A percentile compares a stretch with the other conserved stretches of the same genome.
Conservation (phyloP, 35 echinoderm and acorn worm genomes). For the Hemicentrotus pulcherrimus region DNA sequence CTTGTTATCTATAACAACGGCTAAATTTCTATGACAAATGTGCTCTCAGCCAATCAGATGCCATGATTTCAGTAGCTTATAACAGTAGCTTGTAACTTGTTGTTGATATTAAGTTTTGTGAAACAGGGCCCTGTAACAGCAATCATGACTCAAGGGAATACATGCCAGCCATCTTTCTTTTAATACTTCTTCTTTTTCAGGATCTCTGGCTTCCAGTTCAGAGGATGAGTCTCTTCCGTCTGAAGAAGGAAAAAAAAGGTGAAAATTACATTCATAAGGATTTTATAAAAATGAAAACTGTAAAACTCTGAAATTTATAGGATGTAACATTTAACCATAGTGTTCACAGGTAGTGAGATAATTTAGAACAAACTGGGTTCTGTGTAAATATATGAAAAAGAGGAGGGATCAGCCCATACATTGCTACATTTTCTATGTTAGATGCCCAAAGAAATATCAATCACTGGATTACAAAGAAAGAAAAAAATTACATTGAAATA, state of each 20-base stretch:
- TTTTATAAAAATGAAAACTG: background rate
- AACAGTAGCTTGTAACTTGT: too few relatives aligned
- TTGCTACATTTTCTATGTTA: too few relatives aligned
- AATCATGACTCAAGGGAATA: background rate
- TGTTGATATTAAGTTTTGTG: too few relatives aligned
- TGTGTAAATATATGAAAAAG: too few relatives aligned
- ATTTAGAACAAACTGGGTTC: too few relatives aligned
- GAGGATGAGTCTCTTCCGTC: slow-evolving; percentile 97
- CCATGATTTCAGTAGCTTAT: too few relatives aligned
- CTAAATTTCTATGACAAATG: background rate
- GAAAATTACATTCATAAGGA: background rate
- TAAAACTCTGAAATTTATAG: background rate
- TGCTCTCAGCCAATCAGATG: background rate
- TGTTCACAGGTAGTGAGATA: background rate
- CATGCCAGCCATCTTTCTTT: background rate
- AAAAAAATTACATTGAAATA: too few relatives aligned
- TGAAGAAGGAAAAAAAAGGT: slow-evolving; percentile 46
- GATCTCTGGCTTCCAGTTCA: slow-evolving; percentile 99
- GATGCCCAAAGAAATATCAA: too few relatives aligned
- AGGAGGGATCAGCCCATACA: too few relatives aligned
- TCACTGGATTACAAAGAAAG: too few relatives aligned
- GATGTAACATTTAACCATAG: background rate
- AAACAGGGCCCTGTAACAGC: background rate
- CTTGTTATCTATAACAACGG: background rate
- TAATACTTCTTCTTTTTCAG: slow-evolving; percentile 96